Evolutionary conservation across 2,113 vertebrate genomes (phyloP), one percentile per base, ranked within the genome.

Genomic region (Lipophrys pholis): DNA sequence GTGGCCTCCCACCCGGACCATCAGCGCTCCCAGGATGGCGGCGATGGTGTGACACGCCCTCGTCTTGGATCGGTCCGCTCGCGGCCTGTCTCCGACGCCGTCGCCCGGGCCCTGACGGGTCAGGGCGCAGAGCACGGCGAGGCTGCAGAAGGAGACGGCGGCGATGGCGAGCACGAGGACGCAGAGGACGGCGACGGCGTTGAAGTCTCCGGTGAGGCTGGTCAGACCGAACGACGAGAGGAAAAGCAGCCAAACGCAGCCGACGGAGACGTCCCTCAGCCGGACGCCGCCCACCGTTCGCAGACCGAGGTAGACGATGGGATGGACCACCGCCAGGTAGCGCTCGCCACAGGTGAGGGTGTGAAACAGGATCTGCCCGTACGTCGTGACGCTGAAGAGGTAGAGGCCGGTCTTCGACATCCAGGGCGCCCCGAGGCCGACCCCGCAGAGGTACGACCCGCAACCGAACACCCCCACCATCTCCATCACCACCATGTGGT

Each of bases 241-340:
- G 30, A 11, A 48, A 15, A 67, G 5, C 10, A 75, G 15, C 72
- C 72, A 67, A 17, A 58, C 6, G 9, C 41, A 67, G 35, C 15
- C 5, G 14, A 60, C 60, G 16, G 5, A 12, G 17, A 67, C 15
- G 12, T 53, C 60, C 46, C 63, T 46, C 9, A 75, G 21, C 12
- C 40, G 11, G 11, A 53, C 11, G 0, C 40, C 63, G 15, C 35
- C 45, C 8, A 59, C 12, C 1, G 21, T 48, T 46, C 14, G 66
- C 40, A 75, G 35, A 35, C 35, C 52, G 40, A 66, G 5, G 16
- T 75, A 75, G 6, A 35, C 46, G 35, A 75, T n/a, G 0, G 72
- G 72, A 52, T 59, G 50, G 17, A 61, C 2, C 2, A 61, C 64
- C 12, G 64, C 64, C 64, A 76, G 36, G 45, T 76, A 76, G 42